Conservation (phyloP, 2,888 invertebrate species). For the Lordiphosa fenestrarum region DNA sequence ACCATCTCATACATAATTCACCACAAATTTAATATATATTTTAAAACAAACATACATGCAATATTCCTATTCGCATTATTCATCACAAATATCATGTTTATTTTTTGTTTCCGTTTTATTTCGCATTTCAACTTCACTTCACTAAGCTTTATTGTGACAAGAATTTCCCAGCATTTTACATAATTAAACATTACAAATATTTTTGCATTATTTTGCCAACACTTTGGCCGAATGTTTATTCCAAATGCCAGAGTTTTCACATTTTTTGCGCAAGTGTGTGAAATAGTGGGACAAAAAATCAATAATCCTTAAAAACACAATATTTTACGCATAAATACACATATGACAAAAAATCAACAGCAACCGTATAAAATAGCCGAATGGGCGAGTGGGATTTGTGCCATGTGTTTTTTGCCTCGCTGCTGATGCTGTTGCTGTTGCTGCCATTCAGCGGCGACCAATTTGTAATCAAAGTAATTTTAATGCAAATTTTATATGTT, state of each 20-base stretch:
- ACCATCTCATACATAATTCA: too few relatives aligned
- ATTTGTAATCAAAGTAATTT: conserved; percentile 77
- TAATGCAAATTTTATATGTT: conserved; percentile 75
- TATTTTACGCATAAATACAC: conserved; percentile 64
- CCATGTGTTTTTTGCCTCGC: conserved; percentile 11
- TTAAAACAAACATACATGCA: too few relatives aligned
- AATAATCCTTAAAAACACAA: conserved; percentile 72
- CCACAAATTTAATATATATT: too few relatives aligned
- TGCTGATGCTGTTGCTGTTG: not conserved
- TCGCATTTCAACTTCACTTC: conserved; percentile 10
- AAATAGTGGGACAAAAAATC: conserved; percentile 50
- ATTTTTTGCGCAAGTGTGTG: not conserved
- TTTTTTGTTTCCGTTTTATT: conserved; percentile 2
- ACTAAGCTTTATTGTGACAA: conserved; percentile 33
- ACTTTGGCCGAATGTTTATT: conserved; percentile 16
- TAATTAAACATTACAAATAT: conserved; percentile 28
- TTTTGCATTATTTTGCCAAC: conserved; percentile 28
- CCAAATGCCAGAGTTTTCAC: conserved; percentile 4
- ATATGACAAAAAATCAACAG: conserved; percentile 22
- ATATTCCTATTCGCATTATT: too few relatives aligned
- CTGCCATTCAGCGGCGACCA: conserved; percentile 42
- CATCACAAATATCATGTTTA: not conserved
- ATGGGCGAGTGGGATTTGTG: conserved; percentile 39
- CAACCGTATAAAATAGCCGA: conserved; percentile 10
- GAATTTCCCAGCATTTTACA: conserved; percentile 17